phyloP scores from a whole-genome alignment of 2,888 invertebrate species.

The Scaptomyza cyrtandrae region DNA sequence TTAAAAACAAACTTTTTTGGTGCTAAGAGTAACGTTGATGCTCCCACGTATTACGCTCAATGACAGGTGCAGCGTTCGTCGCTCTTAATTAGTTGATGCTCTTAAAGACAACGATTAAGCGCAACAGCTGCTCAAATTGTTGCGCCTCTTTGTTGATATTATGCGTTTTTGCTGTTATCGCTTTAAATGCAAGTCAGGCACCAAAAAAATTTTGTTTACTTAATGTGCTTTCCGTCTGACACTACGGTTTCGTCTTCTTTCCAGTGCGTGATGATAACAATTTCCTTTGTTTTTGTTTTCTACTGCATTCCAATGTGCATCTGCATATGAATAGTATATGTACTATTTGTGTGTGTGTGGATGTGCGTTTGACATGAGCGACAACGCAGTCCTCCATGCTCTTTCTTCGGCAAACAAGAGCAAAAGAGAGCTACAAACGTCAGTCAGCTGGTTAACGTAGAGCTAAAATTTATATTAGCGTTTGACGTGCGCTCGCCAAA shows the following conservation, averaged over 20 bases:
- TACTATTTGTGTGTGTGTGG: conserved; percentile 10
- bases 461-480: conserved; percentile 72
- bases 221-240: not conserved
- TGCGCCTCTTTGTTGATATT: conserved; percentile 42
- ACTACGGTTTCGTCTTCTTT: not conserved
- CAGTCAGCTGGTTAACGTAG: conserved; percentile 50
- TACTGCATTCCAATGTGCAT: conserved; percentile 35
- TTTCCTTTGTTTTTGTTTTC: conserved; percentile 24
- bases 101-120: conserved; percentile 39
- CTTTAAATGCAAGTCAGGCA: conserved; percentile 17
- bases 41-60: conserved; percentile 22
- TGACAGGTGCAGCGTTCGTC: conserved; percentile 24
- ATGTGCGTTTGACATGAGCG: conserved; percentile 44
- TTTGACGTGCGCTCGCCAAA: conserved; percentile 64
- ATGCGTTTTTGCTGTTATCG: conserved; percentile 17
- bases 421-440: conserved; percentile 31
- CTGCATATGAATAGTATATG: conserved; percentile 26
- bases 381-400: conserved; percentile 20
- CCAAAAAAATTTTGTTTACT: conserved; percentile 16
- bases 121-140: conserved; percentile 43
- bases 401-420: conserved; percentile 39
- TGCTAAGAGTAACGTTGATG: conserved; percentile 13
- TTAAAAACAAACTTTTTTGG: not conserved
- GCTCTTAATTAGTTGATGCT: conserved; percentile 42
- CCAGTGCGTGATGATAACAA: conserved; percentile 37